A percentile compares a stretch with the other conserved stretches of the same genome.
Conservation (phyloP, 2,113 vertebrate species). For the Cyanoderma ruficeps region DNA sequence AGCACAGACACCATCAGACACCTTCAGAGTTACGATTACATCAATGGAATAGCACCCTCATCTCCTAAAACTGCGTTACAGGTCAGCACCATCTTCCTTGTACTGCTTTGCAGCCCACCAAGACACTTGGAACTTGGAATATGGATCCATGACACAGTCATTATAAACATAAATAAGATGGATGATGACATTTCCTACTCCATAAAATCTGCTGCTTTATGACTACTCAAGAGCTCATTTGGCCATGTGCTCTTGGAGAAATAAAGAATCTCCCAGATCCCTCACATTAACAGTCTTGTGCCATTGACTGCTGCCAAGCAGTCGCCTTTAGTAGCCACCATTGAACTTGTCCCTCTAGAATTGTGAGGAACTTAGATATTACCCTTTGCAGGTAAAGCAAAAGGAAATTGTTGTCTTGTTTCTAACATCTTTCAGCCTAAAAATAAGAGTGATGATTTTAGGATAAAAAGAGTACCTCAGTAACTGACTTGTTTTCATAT, state of each 20-base stretch:
- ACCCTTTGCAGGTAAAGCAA: background rate
- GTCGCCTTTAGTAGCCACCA: background rate
- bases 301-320: rapidly evolving
- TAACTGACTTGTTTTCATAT: background rate
- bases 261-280: background rate
- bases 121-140: background rate
- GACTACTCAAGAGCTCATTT: background rate
- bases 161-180: background rate
- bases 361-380: background rate
- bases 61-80: background rate
- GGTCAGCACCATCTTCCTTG: background rate
- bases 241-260: background rate
- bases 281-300: background rate
- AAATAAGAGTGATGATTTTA: background rate
- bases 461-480: background rate
- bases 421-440: background rate
- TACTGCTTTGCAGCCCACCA: background rate
- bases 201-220: background rate
- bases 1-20: background rate
- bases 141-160: background rate
- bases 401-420: background rate
- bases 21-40: background rate
- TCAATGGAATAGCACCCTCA: background rate
- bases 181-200: background rate
- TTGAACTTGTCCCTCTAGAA: background rate